Evolutionary conservation across 2,113 vertebrate genomes (phyloP), one percentile per base, ranked within the genome.

Genomic region (Prochilodus magdalenae): DNA sequence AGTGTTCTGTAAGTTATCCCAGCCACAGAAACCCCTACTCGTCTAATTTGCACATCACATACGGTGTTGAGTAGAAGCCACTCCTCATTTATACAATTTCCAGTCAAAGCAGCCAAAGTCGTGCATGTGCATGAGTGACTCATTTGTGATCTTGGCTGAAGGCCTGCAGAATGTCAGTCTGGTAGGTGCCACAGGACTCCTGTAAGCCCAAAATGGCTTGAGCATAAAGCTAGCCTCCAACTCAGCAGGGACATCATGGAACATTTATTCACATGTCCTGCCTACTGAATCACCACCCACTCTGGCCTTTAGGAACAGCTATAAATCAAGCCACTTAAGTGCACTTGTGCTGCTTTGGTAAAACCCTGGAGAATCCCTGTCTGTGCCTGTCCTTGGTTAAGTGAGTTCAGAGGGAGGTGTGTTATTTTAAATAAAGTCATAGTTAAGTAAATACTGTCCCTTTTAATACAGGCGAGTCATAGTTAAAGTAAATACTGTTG

Each of bases 121-220:
- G 36, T 62, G 11, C 49, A 36, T 59, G 22, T 74, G 75, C 40
- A 44, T 33, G 10, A 10, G 44, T 24, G 92, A 97, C 97, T 96
- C 98, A 95, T 3, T 96, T 93, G 81, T 96, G 96, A 89, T 98
- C 97, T 86, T 97, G 95, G 65, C 95, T 95, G 93, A 99, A 98
- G 26, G 97, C 97, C 91, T 99, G 98, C 74, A 99, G 93, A 88
- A 99, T 99, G 89, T 99, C 96, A 0, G 97, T 98, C 94, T 99
- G 97, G 13, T 97, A 92, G 62, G 97, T 98, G 90, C 95, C 98
- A 94, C 99, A 99, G 67, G 7, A 36, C 3, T 55, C 2, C 16
- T 30, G 62, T 29, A 65, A 16, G 2, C 4, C 24, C 3, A 75
- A 75, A 44, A 33, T 15, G 33, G 60, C 8, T 3, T 2, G 16